A percentile compares a stretch with the other conserved stretches of the same genome.
Evolutionary conservation across 2,113 vertebrate genomes (phyloP).

Genomic region (Cynoglossus semilaevis): DNA sequence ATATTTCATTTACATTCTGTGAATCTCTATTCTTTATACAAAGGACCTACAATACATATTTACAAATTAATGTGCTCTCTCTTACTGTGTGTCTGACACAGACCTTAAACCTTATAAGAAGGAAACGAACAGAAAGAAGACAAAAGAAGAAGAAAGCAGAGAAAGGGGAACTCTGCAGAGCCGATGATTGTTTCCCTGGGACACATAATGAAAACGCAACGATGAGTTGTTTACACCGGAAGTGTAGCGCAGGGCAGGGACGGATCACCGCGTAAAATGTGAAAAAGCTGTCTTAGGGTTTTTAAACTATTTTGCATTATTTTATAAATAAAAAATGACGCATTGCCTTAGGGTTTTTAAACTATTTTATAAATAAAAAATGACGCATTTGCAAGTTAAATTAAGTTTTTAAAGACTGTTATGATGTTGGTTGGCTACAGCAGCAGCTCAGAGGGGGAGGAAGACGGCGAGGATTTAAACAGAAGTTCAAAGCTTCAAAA

Average conservation of each 20-base stretch:
- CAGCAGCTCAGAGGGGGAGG: slow-evolving; percentile 74
- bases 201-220: slow-evolving; percentile 1
- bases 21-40: too few species aligned
- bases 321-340: background rate
- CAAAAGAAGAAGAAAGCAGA: background rate
- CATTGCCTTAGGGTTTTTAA: background rate
- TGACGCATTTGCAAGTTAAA: background rate
- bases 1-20: too few species aligned
- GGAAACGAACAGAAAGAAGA: background rate
- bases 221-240: slow-evolving; percentile 57
- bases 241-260: background rate
- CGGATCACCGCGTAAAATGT: background rate
- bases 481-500: background rate
- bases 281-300: too few species aligned
- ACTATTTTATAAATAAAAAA: background rate
- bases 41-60: too few species aligned
- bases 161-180: slow-evolving; percentile 22
- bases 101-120: too few species aligned
- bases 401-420: too few species aligned
- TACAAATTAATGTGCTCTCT: too few species aligned
- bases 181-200: slow-evolving; percentile 34
- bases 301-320: background rate
- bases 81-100: too few species aligned
- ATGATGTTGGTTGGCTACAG: slow-evolving; percentile 77
- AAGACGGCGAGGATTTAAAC: slow-evolving; percentile 7